Evolutionary conservation across 2,797 vertebrate species (phyloP), one percentile per base, ranked within the genome.

Genomic region (Heliangelus exortis): DNA sequence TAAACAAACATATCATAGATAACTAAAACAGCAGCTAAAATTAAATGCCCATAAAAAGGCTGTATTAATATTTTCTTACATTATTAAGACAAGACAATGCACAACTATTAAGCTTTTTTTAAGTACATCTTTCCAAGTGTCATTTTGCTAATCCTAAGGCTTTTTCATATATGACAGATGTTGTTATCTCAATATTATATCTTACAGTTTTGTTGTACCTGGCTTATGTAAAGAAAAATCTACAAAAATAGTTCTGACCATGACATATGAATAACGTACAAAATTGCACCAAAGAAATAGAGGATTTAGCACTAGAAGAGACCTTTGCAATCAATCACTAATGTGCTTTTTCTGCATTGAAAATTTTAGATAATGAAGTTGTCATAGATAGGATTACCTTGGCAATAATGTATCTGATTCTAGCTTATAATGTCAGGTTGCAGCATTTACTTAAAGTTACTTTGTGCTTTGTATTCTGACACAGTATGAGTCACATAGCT

Each of bases 311-410:
- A 75, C 29, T 36, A 76, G 43, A 62, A 66, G 10, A 89, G 48
- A 79, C 45, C 71, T 90, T 93, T 80, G 48, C 15, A 91, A 76
- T 71, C 61, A 31, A 22, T 34, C 85, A 23, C 41, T 89, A 87
- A 69, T 17, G 11, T 10, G 33, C 1, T 7, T 90, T 74, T 86
- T 84, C 82, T 74, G 65, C 33, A 39, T 1, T 61, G 65, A 77
- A 93, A 74, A 77, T 87, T 85, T 83, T 85, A 62, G 81, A 74
- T 91, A 89, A 92, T 91, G 68, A 93, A 84, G 75, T 87, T 93
- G 79, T 93, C 82, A 51, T 51, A 80, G 72, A 65, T 68, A 89
- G 84, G 33, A 87, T 95, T 92, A 87, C 57, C 23, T 89, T 72
- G 57, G 50, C 72, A 89, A 85, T 88, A 69, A 68, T 87, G 23